Percentiles rank a stretch among this genome's conserved stretches.
Evolutionary conservation across 2,888 invertebrate genomes (phyloP).

Genomic region (Meghimatium bilineatum): DNA sequence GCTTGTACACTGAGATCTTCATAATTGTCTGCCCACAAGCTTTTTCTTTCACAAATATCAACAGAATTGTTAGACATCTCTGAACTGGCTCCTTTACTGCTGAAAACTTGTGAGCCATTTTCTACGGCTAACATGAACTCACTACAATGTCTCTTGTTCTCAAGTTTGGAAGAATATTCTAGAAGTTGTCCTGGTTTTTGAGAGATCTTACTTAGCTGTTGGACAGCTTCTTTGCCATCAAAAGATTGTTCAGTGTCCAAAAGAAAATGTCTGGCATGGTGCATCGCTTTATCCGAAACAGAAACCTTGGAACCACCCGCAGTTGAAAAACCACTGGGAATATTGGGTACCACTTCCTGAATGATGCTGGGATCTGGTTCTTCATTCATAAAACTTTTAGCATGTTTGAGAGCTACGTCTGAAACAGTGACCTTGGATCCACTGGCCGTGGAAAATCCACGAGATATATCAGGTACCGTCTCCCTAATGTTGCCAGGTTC

Average conservation of each 20-base stretch:
- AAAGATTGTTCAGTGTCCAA: background rate
- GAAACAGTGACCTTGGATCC: slow-evolving; percentile 47
- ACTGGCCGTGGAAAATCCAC: slow-evolving; percentile 50
- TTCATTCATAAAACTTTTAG: slow-evolving; percentile 9
- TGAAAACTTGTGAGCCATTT: too few species aligned
- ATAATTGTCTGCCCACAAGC: background rate
- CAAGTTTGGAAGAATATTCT: background rate
- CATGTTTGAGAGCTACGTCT: slow-evolving; percentile 47
- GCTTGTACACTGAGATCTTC: too few species aligned
- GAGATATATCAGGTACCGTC: background rate
- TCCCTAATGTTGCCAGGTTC: background rate
- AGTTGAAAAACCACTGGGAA: slow-evolving; percentile 46
- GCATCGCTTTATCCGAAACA: slow-evolving; percentile 48
- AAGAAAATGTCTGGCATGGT: slow-evolving; percentile 38
- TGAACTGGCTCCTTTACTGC: too few species aligned
- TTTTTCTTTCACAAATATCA: too few species aligned
- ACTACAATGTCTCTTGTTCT: background rate
- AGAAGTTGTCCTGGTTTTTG: background rate
- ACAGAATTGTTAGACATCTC: too few species aligned
- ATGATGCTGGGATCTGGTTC: background rate
- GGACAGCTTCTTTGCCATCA: background rate
- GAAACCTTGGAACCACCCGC: slow-evolving; percentile 43
- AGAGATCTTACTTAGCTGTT: background rate
- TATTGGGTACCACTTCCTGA: background rate
- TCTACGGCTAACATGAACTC: too few species aligned